A percentile compares a stretch with the other conserved stretches of the same genome.
These are phyloP conservation scores for Enteromius thamalakanensis DNA, from an alignment of 2,797 vertebrate genomes.

Conservation along the genomic window DNA sequence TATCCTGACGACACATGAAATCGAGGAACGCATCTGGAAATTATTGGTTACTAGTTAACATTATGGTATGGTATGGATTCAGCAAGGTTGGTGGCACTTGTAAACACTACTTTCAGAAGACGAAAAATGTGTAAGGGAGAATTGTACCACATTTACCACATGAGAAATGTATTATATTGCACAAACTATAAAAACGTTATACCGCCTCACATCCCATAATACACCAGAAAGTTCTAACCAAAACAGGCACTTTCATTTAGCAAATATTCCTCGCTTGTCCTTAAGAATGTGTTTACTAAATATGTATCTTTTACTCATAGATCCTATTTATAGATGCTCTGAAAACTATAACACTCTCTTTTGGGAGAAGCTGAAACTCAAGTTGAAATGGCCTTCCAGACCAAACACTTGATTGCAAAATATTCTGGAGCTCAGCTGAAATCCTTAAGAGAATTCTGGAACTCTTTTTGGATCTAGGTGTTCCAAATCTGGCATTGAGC, in stretches of 20 bases:
- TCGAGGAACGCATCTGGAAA: background rate
- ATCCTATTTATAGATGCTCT: background rate
- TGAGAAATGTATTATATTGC: background rate
- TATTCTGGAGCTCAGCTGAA: constrained; percentile 20
- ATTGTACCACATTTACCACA: background rate
- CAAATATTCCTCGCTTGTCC: background rate
- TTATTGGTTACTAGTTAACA: background rate
- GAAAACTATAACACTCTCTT: background rate
- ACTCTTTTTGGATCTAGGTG: constrained; percentile 11
- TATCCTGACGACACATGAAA: background rate
- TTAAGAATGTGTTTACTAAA: constrained; percentile 25
- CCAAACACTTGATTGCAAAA: background rate
- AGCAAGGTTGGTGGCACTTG: background rate
- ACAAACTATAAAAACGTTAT: background rate
- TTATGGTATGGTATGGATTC: background rate
- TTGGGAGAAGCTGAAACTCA: background rate
- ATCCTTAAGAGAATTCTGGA: constrained; percentile 10
- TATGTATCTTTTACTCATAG: constrained; percentile 17
- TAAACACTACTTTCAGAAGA: background rate
- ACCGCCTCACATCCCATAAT: background rate
- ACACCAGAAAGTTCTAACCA: background rate
- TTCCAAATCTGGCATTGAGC: constrained; percentile 21
- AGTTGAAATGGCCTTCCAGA: background rate
- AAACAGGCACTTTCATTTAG: background rate
- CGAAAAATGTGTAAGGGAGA: background rate